Evolutionary conservation across 2,797 vertebrate genomes (phyloP).

Genomic region (Sebastes oblongus): DNA sequence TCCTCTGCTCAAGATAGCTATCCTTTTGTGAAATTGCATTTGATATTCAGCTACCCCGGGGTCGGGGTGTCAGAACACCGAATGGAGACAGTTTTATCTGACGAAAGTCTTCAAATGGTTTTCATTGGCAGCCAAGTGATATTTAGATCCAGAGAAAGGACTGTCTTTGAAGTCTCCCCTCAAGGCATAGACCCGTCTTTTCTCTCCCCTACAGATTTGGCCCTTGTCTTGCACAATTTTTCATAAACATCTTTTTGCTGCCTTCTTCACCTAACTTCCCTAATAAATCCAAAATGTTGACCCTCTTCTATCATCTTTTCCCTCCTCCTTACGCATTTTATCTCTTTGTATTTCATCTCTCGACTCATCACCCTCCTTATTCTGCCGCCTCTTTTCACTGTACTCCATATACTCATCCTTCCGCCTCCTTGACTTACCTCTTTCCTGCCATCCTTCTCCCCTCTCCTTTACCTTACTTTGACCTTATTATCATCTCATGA

Average conservation of each 20-base stretch:
- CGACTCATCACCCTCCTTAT: neutral
- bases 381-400: neutral
- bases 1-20: neutral
- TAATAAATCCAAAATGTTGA: neutral
- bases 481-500: conserved; percentile 19
- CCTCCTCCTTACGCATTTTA: neutral
- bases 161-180: conserved; percentile 24
- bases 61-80: neutral
- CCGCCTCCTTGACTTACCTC: neutral
- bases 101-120: neutral
- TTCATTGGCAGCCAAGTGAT: conserved; percentile 17
- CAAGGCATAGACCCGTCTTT: neutral
- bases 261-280: neutral
- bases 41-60: neutral
- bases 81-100: conserved; percentile 2
- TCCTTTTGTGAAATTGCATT: conserved; percentile 1
- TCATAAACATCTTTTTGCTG: neutral
- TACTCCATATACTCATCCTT: neutral
- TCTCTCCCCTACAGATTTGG: neutral
- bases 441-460: neutral
- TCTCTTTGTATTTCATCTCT: conserved; percentile 9
- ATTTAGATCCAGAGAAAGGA: neutral
- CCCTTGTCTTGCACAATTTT: neutral
- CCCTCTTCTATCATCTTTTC: neutral
- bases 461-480: neutral